Percentiles rank a stretch among this genome's conserved stretches.
These are phyloP conservation scores for Drosophila flavopinicola DNA, from an alignment of 2,888 invertebrate species.

Conservation along the genomic window DNA sequence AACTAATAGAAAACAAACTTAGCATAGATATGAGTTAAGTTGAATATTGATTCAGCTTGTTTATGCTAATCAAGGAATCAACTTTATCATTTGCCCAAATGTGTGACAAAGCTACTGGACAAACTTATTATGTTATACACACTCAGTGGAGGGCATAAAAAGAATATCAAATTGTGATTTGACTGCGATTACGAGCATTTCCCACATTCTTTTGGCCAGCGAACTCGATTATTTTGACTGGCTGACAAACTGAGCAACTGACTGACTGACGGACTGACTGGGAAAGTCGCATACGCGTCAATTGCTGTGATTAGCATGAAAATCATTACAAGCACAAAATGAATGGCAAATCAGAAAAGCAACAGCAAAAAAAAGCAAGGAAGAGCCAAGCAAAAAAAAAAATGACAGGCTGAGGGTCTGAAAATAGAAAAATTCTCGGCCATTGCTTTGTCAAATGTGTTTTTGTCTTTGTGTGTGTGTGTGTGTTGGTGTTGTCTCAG, in stretches of 20 bases:
- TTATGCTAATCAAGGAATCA: constrained; percentile 50
- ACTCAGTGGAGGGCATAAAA: constrained; percentile 42
- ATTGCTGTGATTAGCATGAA: constrained; percentile 79
- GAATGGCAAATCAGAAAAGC: constrained; percentile 66
- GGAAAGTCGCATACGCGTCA: constrained; percentile 67
- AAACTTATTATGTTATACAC: constrained; percentile 31
- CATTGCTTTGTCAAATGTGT: constrained; percentile 73
- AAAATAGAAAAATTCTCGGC: constrained; percentile 63
- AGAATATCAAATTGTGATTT: constrained; percentile 60
- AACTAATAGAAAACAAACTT: constrained; percentile 17
- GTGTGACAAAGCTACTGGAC: constrained; percentile 30
- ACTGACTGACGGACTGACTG: constrained; percentile 15
- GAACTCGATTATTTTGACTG: constrained; percentile 35
- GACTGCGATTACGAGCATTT: constrained; percentile 45
- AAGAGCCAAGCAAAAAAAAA: not conserved
- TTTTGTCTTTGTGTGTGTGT: constrained; percentile 49
- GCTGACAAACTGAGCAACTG: constrained; percentile 26
- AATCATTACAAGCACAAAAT: constrained; percentile 74
- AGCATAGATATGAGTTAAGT: constrained; percentile 34
- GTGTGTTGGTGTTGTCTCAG: constrained; percentile 43
- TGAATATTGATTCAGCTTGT: constrained; percentile 25
- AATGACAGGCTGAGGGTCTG: constrained; percentile 45
- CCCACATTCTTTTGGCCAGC: constrained; percentile 18
- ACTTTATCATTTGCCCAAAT: constrained; percentile 22
- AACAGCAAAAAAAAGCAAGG: constrained; percentile 18